Evolutionary conservation across 2,888 invertebrate genomes (phyloP), one percentile per base, ranked within the genome.

Genomic region (Epinotia bilunana): DNA sequence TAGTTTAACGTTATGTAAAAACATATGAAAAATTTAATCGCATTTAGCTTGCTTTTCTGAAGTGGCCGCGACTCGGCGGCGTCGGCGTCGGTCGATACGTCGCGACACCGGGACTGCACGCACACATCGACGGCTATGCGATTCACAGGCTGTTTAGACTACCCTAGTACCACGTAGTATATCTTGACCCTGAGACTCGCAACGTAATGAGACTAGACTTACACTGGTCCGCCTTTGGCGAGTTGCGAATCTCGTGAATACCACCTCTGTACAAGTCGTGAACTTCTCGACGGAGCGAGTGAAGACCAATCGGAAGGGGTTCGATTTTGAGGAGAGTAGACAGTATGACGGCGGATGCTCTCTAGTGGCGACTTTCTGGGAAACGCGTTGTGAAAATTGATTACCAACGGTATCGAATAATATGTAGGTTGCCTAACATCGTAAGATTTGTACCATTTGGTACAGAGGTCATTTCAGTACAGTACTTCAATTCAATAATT

Each of bases 31-130:
- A 60, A 53, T 60, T 64, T 18, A 49, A 49, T 70, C 58, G 57
- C 49, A 58, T 69, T 46, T 60, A 64, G 73, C 71, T 64, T 71
- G 65, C 53, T 16, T 65, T 74, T 65, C 13, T 75, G 65, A 75
- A 75, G 71, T 72, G 72, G 62, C 70, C 71, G 78, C 76, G 80
- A 64, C 77, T 75, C 69, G 78, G 68, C 77, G 81, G 79, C 83
- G 83, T 74, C 83, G 78, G n/a, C 74, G 64, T 33, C 87, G 91
- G 87, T 92, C 92, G 91, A 91, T 91, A 90, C 88, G 91, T 83
- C 91, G 88, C 88, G 91, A 87, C 91, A 81, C 68, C 23, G 46
- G 65, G 76, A 71, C 77, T 74, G 70, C 77, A 71, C 73, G 72
- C 78, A 49, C 63, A 67, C 68, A 63, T 23, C 46, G 6, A 28